These are phyloP conservation scores for Melospiza melodia DNA, from an alignment of 2,113 vertebrate genomes.

Conservation along the genomic window DNA sequence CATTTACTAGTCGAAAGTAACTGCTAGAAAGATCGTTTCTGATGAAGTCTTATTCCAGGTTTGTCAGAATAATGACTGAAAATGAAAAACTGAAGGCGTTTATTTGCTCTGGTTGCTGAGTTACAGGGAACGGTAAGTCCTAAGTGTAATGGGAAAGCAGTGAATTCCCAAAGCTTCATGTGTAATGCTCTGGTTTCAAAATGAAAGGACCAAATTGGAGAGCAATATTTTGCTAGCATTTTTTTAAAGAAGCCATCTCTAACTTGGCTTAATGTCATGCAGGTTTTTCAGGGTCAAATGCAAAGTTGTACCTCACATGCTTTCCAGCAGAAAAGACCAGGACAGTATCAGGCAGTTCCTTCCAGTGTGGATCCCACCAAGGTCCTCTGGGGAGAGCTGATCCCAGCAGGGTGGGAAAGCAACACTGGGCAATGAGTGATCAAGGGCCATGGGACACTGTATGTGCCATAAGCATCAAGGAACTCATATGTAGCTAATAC, in stretches of 20 bases:
- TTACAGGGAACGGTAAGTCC: background rate
- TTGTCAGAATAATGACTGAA: background rate
- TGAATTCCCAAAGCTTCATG: background rate
- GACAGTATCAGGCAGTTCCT: background rate
- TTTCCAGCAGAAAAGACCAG: background rate
- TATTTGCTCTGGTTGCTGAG: background rate
- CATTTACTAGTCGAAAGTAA: background rate
- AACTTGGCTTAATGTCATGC: rapidly evolving
- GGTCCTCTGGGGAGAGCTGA: background rate
- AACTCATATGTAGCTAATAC: background rate
- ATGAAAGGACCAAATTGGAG: background rate
- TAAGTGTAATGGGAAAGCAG: background rate
- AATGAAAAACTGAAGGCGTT: background rate
- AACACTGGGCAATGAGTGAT: background rate
- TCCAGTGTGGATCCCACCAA: background rate
- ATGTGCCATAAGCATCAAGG: rapidly evolving
- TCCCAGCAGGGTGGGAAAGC: background rate
- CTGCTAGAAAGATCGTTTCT: background rate
- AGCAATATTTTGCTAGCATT: background rate
- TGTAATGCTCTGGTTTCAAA: background rate
- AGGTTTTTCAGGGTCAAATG: background rate
- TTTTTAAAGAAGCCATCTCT: background rate
- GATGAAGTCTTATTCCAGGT: background rate
- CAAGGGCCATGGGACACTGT: no score
- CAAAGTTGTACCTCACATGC: background rate